Evolutionary conservation across 2,888 invertebrate genomes (phyloP), one percentile per base, ranked within the genome.

Genomic region (Pyrocoelia pectoralis): DNA sequence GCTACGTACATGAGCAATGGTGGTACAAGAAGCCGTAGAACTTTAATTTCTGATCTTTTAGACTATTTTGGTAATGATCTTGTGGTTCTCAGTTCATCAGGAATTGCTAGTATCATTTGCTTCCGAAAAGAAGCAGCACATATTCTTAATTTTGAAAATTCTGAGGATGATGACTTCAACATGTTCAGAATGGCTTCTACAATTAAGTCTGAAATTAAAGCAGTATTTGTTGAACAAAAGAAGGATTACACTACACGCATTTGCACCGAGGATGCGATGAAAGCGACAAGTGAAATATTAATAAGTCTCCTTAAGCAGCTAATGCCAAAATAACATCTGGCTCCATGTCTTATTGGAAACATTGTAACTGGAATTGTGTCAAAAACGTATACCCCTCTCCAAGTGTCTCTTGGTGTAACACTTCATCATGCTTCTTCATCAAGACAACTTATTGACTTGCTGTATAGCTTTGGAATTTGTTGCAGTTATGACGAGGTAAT

Each of bases 391-490:
- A 8, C 46, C 46, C 14, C 14, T 46, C 46, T 46, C 8, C 6
- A 46, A 46, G 15, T 46, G 46, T 46, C 46, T 17, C 46, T 46
- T 46, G 46, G 46, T 46, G 46, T 46, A 46, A 46, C 46, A 46
- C 46, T 46, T 46, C 46, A 13, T 46, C 46, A 46, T 10, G 46
- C 14, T 46, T 46, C 8, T 14, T 46, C 17, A 46, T 46, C 15
- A 46, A 46, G 46, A 13, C 46, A 38, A 38, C 10, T 14, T 46
- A 46, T 46, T 46, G 46, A 13, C 46, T 17, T 46, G 46, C 46
- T 15, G 13, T 46, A 8, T 46, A 46, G 13, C 17, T 46, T 46
- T n/a, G n/a, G n/a, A n/a, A n/a, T n/a, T n/a, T n/a, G n/a, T n/a
- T n/a, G n/a, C n/a, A n/a, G n/a, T n/a, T n/a, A n/a, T n/a, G n/a